Evolutionary conservation across 1,140 invertebrate species (phyloP).

Genomic region (Venustaconcha ellipsiformis): DNA sequence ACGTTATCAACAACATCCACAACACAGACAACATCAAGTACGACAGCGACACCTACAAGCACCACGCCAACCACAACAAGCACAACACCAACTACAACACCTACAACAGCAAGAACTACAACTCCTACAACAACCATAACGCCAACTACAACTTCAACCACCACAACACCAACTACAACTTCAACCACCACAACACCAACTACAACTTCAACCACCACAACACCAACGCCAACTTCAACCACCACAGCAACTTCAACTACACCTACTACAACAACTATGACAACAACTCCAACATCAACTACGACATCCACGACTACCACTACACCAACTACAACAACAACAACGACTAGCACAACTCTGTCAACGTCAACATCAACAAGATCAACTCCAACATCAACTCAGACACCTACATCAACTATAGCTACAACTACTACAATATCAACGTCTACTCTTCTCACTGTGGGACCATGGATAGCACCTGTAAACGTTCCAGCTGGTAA

Average conservation of each 20-base stretch:
- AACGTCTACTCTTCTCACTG: not conserved
- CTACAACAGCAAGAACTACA: slow-evolving; percentile 1
- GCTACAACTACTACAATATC: not conserved
- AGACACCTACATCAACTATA: not conserved
- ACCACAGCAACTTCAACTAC: slow-evolving; percentile 4
- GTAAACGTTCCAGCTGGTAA: not conserved
- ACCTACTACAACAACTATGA: too few relatives aligned
- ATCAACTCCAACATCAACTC: not conserved
- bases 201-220: not conserved
- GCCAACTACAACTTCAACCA: slow-evolving; percentile 8
- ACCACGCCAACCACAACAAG: slow-evolving; percentile 1
- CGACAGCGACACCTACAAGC: slow-evolving; percentile 4
- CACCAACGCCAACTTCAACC: not conserved
- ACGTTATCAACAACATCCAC: slow-evolving; percentile 5
- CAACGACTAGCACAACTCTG: not conserved
- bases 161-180: slow-evolving; percentile 10
- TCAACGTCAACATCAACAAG: not conserved
- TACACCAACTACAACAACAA: not conserved
- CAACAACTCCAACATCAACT: not conserved
- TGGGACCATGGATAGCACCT: not conserved
- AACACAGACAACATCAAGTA: slow-evolving; percentile 8
- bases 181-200: slow-evolving; percentile 9
- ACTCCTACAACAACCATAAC: slow-evolving; percentile 10
- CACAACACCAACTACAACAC: slow-evolving; percentile 4
- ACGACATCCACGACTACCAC: not conserved